Base-by-base conservation (phyloP, 2,888 invertebrate genomes). In the Monopis laevigella region DNA sequence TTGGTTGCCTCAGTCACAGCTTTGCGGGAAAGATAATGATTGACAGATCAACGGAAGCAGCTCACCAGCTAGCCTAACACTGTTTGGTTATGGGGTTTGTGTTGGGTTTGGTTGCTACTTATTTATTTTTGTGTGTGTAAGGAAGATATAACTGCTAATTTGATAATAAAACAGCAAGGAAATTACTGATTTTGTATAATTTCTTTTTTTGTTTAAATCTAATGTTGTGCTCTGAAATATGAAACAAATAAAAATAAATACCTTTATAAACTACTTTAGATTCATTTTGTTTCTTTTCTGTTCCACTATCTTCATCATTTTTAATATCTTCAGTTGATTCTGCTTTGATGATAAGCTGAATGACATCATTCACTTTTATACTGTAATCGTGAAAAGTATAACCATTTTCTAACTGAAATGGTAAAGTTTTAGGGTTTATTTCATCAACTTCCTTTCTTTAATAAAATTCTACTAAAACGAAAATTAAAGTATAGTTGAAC, bases 341-440 rank as follows among this genome's bases (percentile, higher is more conserved):
- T 26, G 26, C 38, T 39, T 51, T 41, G 19, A 85, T 68, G 74
- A 88, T 83, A 14, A 91, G 68, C 55, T 90, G 89, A 35, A 92
- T 85, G 12, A 90, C 87, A 63, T 90, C 89, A 65, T 91, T 90
- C 8, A 88, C 65, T 45, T 88, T 86, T 10, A 92, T 86, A 53
- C 85, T 85, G 57, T 93, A 93, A 61, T 92, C 90, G 60, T 88
- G 86, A 46, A 93, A 70, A 41, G 84, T 85, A 52, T 89, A 87
- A 1, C 86, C 88, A 81, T 90, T 84, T 60, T 89, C 88, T 39
- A 92, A 65, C 85, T 90, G 65, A 44, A 74, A 74, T 45, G 34
- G 26, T 34, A 34, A 30, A 36, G 40, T 10, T 38, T 36, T 30
- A 12, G n/a, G n/a, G n/a, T n/a, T n/a, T n/a, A n/a, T 29, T 29